These are phyloP conservation scores for Leptinotarsa peninsularis DNA, from an alignment of 2,888 invertebrate species.

Conservation along the genomic window DNA sequence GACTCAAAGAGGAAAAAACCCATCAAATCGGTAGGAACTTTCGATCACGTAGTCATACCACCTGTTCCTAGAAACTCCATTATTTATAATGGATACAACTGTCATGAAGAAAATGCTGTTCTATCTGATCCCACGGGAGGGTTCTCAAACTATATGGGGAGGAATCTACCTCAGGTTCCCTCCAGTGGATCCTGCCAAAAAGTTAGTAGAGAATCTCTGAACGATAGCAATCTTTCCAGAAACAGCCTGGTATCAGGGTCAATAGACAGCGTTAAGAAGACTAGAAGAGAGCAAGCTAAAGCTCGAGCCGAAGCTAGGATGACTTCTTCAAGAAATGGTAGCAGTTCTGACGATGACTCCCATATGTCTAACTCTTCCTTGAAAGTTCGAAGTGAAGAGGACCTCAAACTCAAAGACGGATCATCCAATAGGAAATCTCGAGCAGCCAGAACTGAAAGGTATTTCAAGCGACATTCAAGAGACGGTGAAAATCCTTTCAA, in stretches of 20 bases:
- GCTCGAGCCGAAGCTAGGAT: conserved; percentile 77
- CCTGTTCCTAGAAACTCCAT: conserved; percentile 46
- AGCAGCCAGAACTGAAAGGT: conserved; percentile 83
- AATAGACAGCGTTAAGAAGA: conserved; percentile 69
- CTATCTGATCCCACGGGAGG: conserved; percentile 71
- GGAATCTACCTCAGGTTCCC: conserved; percentile 53
- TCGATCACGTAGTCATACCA: conserved; percentile 74
- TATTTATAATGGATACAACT: conserved; percentile 49
- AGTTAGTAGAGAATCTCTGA: conserved; percentile 48
- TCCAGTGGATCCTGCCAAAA: conserved; percentile 60
- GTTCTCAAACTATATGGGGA: conserved; percentile 54
- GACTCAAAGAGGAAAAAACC: conserved; percentile 69
- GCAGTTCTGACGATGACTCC: conserved; percentile 81
- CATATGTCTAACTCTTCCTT: conserved; percentile 77
- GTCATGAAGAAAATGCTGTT: conserved; percentile 69
- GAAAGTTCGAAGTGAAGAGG: conserved; percentile 78
- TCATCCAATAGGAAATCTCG: conserved; percentile 75
- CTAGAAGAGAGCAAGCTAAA: conserved; percentile 73
- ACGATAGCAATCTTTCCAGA: conserved; percentile 50
- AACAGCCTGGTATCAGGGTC: conserved; percentile 64
- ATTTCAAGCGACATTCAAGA: conserved; percentile 79
- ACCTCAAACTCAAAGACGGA: conserved; percentile 66
- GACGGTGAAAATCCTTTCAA: conserved; percentile 73
- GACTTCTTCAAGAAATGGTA: conserved; percentile 71
- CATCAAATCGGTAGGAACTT: conserved; percentile 70